Base-by-base conservation (phyloP, 2,113 vertebrate species). In the Ifrita kowaldi region DNA sequence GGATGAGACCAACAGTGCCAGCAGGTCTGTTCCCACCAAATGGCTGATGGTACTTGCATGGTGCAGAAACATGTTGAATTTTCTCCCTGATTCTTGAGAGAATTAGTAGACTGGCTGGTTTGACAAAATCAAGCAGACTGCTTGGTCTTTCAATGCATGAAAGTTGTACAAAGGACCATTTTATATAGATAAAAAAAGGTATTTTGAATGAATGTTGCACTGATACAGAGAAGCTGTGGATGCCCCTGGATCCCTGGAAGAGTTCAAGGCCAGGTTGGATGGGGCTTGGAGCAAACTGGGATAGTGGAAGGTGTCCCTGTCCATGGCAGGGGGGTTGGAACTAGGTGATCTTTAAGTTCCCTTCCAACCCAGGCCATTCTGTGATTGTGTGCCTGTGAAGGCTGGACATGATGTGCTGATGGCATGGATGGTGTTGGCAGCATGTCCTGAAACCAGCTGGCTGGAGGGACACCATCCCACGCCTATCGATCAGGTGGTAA, bases 381-480 rank as follows among this genome's bases (percentile, higher is more conserved):
- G 37, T 47, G 63, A 5, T 3, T 23, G 41, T 47, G 62, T 30
- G 47, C 56, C 56, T 74, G 26, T 11, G 22, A 8, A 59, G 53
- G n/a, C 33, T 89, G 2, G 4, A 11, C 15, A 0, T 0, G 32
- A 7, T 7, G 33, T 27, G 63, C 33, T 60, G 55, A 3, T 77
- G 55, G 11, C 0, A 1, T 19, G 9, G 42, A 12, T 30, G 65
- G 46, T 0, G 0, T 26, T n/a, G 69, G 63, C 49, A 23, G n/a
- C 16, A 28, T 1, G 3, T 8, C 44, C 60, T 70, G 57, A 44
- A 64, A 28, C 49, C 60, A 47, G 15, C 53, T 53, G 10, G 8
- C 55, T 22, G 82, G 67, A 80, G 30, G 44, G 46, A 76, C 37
- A 85, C 7, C 8, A 11, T 10, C 10, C 16, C 57, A 42, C 49